These are phyloP conservation scores for Perccottus glenii DNA, from an alignment of 2,113 vertebrate species.

Conservation along the genomic window DNA sequence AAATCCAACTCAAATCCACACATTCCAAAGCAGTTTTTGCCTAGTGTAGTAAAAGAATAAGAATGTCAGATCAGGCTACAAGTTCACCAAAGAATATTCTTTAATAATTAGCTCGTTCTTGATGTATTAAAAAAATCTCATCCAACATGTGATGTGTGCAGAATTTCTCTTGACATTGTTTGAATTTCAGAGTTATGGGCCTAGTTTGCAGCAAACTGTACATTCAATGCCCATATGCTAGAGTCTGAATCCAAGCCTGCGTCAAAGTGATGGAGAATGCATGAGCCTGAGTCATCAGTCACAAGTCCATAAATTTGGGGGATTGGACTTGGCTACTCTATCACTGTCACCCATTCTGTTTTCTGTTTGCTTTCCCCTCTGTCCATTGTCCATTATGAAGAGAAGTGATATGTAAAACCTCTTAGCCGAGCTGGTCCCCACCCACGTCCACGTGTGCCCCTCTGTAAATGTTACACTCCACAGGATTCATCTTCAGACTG, in stretches of 20 bases:
- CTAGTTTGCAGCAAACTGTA: neutral
- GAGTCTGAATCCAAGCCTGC: neutral
- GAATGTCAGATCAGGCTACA: neutral
- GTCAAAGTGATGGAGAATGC: slow-evolving; percentile 7
- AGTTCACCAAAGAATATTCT: neutral
- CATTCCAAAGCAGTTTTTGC: too few relatives aligned
- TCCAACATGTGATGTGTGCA: too few relatives aligned
- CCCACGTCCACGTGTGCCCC: neutral
- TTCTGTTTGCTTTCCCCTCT: neutral
- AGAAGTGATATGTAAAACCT: neutral
- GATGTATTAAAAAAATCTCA: too few relatives aligned
- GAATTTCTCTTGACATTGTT: too few relatives aligned
- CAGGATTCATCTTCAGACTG: slow-evolving; percentile 25
- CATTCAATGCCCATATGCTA: slow-evolving; percentile 4
- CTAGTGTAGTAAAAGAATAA: neutral
- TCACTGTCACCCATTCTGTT: neutral
- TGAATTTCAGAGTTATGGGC: too few relatives aligned
- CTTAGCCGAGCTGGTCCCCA: slow-evolving; percentile 11
- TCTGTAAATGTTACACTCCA: slow-evolving; percentile 47
- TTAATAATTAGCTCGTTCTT: neutral
- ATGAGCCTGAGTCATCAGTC: slow-evolving; percentile 8
- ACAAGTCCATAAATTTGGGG: neutral
- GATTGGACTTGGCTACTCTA: neutral
- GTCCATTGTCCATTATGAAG: neutral
- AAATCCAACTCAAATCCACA: too few relatives aligned